Evolutionary conservation across 2,113 vertebrate species (phyloP).

Genomic region (Platichthys stellatus): DNA sequence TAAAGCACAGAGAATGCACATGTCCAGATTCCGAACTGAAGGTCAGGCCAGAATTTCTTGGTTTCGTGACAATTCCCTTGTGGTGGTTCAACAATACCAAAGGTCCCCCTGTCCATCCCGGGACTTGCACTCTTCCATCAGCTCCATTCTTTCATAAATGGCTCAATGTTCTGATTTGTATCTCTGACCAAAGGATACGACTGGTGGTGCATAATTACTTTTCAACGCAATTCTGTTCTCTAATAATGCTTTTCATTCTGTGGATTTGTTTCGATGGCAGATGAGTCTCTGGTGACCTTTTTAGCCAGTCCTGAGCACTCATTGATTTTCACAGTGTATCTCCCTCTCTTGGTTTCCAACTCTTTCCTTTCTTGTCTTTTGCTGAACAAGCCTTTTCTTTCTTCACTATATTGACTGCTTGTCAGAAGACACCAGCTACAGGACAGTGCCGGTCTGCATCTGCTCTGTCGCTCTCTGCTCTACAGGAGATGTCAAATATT

Average conservation of each 20-base stretch:
- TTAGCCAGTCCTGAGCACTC: conserved; percentile 42
- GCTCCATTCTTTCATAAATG: conserved; percentile 60
- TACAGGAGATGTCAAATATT: background rate
- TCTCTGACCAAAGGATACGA: conserved; percentile 57
- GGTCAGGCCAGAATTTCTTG: conserved; percentile 1
- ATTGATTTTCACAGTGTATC: conserved; percentile 20
- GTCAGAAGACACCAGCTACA: conserved; percentile 9
- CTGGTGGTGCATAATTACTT: conserved; percentile 65
- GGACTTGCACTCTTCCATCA: conserved; percentile 18
- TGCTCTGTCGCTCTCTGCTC: background rate
- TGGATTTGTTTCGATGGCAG: conserved; percentile 48
- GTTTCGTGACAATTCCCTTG: background rate
- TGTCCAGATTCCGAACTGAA: background rate
- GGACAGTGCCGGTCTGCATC: conserved; percentile 6
- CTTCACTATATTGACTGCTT: conserved; percentile 38
- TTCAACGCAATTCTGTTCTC: conserved; percentile 70
- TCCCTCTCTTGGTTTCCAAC: background rate
- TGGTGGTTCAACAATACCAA: background rate
- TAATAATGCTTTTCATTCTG: conserved; percentile 65
- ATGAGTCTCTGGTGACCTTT: conserved; percentile 64
- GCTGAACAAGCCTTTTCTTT: conserved; percentile 56
- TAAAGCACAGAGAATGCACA: no score
- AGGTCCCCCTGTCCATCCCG: conserved; percentile 20
- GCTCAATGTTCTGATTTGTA: conserved; percentile 37
- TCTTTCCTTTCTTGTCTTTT: conserved; percentile 22